Conservation (phyloP, 2,888 invertebrate species). For the Catocala fraxini region DNA sequence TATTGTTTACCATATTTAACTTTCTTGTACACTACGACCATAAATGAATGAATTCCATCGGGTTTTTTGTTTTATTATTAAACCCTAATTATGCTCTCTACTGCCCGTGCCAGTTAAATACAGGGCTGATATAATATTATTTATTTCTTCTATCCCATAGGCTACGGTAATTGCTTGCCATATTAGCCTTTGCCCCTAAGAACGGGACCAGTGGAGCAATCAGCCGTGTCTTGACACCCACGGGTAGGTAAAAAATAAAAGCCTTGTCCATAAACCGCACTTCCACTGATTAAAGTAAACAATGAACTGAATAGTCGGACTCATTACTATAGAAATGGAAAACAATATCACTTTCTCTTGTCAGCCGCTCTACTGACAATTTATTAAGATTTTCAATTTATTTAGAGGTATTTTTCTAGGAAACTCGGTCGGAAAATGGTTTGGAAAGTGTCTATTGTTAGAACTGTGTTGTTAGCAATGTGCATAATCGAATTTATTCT, state of each 20-base stretch:
- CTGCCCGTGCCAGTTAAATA: no score
- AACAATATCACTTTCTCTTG: slow-evolving; percentile 42
- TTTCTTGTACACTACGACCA: no score
- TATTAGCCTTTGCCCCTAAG: no score
- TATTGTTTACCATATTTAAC: no score
- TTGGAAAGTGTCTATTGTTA: slow-evolving; percentile 17
- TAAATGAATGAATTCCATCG: no score
- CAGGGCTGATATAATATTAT: no score
- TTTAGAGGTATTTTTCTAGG: slow-evolving; percentile 6
- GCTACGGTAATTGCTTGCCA: no score
- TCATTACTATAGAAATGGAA: slow-evolving; percentile 39
- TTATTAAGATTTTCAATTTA: slow-evolving; percentile 18
- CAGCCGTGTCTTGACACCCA: not conserved
- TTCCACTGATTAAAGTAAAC: slow-evolving; percentile 23
- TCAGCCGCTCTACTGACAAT: slow-evolving; percentile 1
- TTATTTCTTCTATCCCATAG: no score
- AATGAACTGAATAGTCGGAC: slow-evolving; percentile 18
- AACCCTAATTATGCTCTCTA: no score
- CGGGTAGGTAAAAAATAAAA: not conserved
- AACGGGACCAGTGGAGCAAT: no score
- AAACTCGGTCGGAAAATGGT: slow-evolving; percentile 20
- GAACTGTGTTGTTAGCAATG: not conserved
- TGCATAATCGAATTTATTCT: no score
- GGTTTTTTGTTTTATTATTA: no score
- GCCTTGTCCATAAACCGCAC: slow-evolving; percentile 1